Evolutionary conservation across 2,797 vertebrate genomes (phyloP).

Genomic region (Fistularia tabacaria): DNA sequence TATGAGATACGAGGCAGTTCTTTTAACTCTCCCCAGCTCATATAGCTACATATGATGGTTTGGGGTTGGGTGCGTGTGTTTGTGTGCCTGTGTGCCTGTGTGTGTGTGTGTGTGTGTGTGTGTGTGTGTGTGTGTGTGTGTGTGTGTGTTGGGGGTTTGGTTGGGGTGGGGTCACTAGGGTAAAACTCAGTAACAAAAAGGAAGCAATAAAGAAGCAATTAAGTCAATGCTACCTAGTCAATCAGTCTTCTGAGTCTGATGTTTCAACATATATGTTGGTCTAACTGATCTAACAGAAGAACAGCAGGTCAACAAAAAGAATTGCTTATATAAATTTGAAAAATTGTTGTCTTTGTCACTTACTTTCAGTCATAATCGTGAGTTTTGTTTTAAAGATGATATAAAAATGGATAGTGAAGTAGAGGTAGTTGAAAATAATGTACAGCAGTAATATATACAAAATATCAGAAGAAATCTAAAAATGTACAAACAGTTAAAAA

Average conservation of each 20-base stretch:
- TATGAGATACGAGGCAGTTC: too few relatives aligned
- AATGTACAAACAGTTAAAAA: too few relatives aligned
- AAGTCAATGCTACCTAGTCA: conserved; percentile 10
- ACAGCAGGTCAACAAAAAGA: neutral
- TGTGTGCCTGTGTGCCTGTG: conserved; percentile 26
- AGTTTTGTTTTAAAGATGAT: too few relatives aligned
- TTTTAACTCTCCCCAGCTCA: too few relatives aligned
- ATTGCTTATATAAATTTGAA: neutral
- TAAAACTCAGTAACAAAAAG: conserved; percentile 35
- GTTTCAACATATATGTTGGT: neutral
- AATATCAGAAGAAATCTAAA: too few relatives aligned
- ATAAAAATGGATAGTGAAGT: too few relatives aligned
- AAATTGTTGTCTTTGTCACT: too few relatives aligned
- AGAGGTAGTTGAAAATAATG: too few relatives aligned
- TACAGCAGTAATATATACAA: too few relatives aligned
- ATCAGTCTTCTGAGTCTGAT: neutral
- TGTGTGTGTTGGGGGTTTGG: conserved; percentile 3
- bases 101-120: conserved; percentile 15
- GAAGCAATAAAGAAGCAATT: conserved; percentile 30
- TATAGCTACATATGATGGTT: too few relatives aligned
- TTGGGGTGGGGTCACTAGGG: conserved; percentile 17
- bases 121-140: conserved; percentile 12
- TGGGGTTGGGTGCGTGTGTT: conserved; percentile 13
- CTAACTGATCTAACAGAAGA: neutral
- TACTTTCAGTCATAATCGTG: too few relatives aligned